Conservation (phyloP, 1,140 invertebrate genomes). For the Papilio machaon region DNA sequence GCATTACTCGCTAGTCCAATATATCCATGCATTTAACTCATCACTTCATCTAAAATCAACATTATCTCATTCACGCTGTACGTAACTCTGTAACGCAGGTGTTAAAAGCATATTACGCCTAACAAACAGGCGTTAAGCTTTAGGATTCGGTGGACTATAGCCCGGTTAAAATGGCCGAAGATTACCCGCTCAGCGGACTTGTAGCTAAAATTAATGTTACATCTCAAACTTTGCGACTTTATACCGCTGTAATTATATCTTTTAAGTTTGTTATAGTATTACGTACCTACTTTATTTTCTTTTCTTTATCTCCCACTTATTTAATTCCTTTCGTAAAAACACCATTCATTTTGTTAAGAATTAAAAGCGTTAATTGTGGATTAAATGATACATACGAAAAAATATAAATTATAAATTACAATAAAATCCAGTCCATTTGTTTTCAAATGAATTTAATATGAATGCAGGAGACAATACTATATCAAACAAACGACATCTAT, state of each 20-base stretch:
- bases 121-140: constrained; percentile 79
- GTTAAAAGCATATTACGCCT: constrained; percentile 78
- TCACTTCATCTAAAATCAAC: constrained; percentile 63
- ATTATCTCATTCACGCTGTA: constrained; percentile 71
- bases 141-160: constrained; percentile 68
- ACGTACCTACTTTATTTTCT: background rate
- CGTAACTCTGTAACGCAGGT: constrained; percentile 74
- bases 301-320: background rate
- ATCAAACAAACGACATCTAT: constrained; percentile 31
- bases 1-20: constrained; percentile 40
- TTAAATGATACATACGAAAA: constrained; percentile 18
- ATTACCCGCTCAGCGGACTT: constrained; percentile 66
- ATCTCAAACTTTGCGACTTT: constrained; percentile 62
- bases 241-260: constrained; percentile 61
- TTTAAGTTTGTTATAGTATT: constrained; percentile 33
- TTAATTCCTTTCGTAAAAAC: background rate
- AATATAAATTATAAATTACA: background rate
- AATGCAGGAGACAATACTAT: constrained; percentile 7
- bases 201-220: constrained; percentile 66
- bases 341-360: background rate
- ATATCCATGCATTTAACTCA: constrained; percentile 58
- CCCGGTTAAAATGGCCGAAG: constrained; percentile 70
- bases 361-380: background rate
- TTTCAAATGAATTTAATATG: background rate
- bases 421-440: constrained; percentile 12